These are phyloP conservation scores for Oncopodura yosiiana DNA, from an alignment of 1,140 invertebrate species.

Conservation along the genomic window DNA sequence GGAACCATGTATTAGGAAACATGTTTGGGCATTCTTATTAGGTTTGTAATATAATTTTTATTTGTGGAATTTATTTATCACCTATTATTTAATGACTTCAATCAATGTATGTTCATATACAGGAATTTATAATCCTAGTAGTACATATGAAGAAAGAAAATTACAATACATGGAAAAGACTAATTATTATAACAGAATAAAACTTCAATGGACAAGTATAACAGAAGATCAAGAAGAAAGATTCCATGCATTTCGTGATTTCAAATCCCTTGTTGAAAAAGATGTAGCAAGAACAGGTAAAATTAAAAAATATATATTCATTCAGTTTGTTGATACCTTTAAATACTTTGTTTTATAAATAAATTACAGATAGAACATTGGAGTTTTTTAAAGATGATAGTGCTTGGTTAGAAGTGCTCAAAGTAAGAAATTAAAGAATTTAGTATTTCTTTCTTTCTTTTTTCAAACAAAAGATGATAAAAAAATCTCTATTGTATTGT, in stretches of 20 bases:
- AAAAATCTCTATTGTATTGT: no score
- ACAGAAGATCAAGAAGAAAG: constrained; percentile 73
- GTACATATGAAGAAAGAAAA: constrained; percentile 58
- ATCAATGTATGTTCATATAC: no score
- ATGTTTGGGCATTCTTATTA: constrained; percentile 92
- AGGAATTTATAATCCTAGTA: constrained; percentile 79
- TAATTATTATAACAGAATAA: constrained; percentile 90
- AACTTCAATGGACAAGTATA: constrained; percentile 90
- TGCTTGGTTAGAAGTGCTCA: constrained; percentile 69
- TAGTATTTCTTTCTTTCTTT: no score
- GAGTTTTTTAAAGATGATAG: constrained; percentile 88
- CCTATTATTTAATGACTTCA: no score
- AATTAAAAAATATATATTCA: neutral
- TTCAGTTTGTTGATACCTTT: neutral
- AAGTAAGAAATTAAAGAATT: no score
- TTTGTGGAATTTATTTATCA: no score
- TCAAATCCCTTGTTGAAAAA: constrained; percentile 81
- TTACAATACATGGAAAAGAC: constrained; percentile 59
- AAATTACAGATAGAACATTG: constrained; percentile 91
- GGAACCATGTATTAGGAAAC: constrained; percentile 57
- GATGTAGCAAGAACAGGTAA: neutral
- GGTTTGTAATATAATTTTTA: no score
- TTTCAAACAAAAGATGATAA: no score
- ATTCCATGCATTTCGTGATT: constrained; percentile 78
- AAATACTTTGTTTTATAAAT: constrained; percentile 49